Evolutionary conservation across 2,113 vertebrate genomes (phyloP).

Genomic region (Trogon surrucura): DNA sequence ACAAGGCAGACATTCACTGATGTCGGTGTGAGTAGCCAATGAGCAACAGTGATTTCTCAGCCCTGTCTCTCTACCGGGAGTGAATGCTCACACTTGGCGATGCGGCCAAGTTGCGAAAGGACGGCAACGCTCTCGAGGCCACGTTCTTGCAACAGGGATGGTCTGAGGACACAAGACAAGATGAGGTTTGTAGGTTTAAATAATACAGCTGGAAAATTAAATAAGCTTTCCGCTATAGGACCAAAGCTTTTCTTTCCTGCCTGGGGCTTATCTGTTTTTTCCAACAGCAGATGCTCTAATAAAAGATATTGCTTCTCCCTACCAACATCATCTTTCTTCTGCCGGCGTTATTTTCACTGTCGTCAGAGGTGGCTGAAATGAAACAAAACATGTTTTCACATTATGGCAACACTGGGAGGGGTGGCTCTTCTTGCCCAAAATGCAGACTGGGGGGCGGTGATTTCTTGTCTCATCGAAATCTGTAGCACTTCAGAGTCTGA

Average conservation of each 20-base stretch:
- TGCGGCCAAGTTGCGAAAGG: neutral
- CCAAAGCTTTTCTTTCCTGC: neutral
- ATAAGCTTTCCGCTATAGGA: neutral
- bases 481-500: conserved; percentile 7
- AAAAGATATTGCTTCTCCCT: neutral
- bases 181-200: neutral
- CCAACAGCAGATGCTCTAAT: neutral
- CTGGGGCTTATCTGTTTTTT: neutral
- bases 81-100: neutral
- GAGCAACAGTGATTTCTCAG: neutral
- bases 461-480: conserved; percentile 10
- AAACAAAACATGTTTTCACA: conserved; percentile 59
- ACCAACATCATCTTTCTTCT: neutral
- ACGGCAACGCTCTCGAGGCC: neutral
- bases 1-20: neutral
- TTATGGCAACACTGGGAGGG: conserved; percentile 33
- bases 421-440: neutral
- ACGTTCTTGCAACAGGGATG: neutral
- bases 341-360: conserved; percentile 36
- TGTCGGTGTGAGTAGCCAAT: neutral
- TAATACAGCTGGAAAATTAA: neutral
- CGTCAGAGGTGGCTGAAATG: conserved; percentile 49
- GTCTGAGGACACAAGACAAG: neutral
- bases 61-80: neutral
- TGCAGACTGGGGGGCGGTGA: neutral